A percentile compares a stretch with the other conserved stretches of the same genome.
These are phyloP conservation scores for Ladona fulva DNA, from an alignment of 1,140 invertebrate species.

Conservation along the genomic window DNA sequence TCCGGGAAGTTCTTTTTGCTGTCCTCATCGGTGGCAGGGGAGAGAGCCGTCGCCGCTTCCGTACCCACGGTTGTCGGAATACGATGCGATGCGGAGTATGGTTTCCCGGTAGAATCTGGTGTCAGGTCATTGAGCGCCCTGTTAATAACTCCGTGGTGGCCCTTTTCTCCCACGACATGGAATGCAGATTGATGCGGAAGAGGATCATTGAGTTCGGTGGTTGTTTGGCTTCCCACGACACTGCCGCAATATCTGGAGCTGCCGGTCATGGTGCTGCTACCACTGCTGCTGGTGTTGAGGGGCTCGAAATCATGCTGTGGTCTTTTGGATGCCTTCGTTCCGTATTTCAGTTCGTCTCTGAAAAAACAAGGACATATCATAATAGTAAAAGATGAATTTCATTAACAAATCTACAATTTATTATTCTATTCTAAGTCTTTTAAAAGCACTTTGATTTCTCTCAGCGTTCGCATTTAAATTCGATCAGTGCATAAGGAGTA, in stretches of 20 bases:
- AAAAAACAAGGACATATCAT: background rate
- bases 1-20: constrained; percentile 54
- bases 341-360: background rate
- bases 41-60: background rate
- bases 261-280: background rate
- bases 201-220: background rate
- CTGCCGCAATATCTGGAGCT: background rate
- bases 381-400: no score
- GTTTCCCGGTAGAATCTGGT: background rate
- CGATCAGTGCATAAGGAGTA: no score
- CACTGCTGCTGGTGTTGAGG: background rate
- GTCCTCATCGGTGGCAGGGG: background rate
- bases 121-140: background rate
- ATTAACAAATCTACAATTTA: no score
- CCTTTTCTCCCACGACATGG: background rate
- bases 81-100: background rate
- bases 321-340: background rate
- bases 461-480: no score
- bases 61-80: background rate
- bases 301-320: background rate
- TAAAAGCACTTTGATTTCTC: no score
- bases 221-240: background rate
- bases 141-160: background rate
- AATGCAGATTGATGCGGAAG: background rate
- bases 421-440: no score